A percentile compares a stretch with the other conserved stretches of the same genome.
These are phyloP conservation scores for Phrynocephalus vlangalii DNA, from an alignment of 2,797 vertebrate species.

Conservation along the genomic window DNA sequence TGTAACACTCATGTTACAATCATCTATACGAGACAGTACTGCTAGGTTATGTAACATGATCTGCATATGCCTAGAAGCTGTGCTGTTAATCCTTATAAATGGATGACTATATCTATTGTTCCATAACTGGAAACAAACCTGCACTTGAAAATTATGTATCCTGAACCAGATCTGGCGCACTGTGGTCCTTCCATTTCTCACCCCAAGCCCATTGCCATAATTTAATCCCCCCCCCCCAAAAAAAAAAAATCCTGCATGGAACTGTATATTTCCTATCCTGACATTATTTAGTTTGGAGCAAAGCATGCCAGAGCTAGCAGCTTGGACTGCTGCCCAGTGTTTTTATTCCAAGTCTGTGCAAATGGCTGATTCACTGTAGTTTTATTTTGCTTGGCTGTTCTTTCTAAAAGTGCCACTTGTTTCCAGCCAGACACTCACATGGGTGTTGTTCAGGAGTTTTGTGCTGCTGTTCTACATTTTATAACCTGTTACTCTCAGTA, in stretches of 20 bases:
- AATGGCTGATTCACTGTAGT: slow-evolving; percentile 35
- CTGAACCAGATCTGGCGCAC: background rate
- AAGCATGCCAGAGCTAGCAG: background rate
- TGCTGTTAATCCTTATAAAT: slow-evolving; percentile 5
- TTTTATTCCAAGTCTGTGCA: slow-evolving; percentile 44
- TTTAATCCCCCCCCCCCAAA: no score
- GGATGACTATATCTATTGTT: slow-evolving; percentile 18
- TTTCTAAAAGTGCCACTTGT: slow-evolving; percentile 53
- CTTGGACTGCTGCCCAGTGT: slow-evolving; percentile 31
- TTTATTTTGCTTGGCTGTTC: slow-evolving; percentile 51
- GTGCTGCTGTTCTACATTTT: slow-evolving; percentile 41
- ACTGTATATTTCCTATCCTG: slow-evolving; percentile 41
- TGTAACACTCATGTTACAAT: background rate
- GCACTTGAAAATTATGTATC: background rate
- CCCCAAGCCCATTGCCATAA: background rate
- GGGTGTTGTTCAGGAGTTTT: slow-evolving; percentile 37
- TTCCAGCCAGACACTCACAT: slow-evolving; percentile 41
- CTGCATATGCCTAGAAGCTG: background rate
- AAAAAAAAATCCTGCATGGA: background rate
- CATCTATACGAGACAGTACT: background rate
- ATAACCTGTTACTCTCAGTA: slow-evolving; percentile 13
- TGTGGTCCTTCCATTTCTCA: slow-evolving; percentile 17
- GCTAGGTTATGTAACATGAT: background rate
- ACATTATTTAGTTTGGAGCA: slow-evolving; percentile 24
- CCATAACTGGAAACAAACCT: background rate